These are phyloP conservation scores for Odontomachus brunneus DNA, from an alignment of 1,140 invertebrate genomes.

Conservation along the genomic window DNA sequence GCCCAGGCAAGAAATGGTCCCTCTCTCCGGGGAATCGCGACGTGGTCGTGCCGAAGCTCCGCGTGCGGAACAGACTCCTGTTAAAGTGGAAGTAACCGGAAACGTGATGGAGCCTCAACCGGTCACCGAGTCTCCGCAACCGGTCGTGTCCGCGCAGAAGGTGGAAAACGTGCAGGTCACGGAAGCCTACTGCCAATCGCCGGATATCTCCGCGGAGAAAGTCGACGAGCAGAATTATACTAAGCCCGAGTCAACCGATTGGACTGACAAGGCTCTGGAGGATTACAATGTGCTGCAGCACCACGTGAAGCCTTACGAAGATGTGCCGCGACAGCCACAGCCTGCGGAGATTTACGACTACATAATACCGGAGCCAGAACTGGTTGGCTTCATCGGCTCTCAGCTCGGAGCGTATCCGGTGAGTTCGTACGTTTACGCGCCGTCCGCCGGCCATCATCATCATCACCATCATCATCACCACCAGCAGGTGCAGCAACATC, in stretches of 20 bases:
- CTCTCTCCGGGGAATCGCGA: constrained; percentile 23
- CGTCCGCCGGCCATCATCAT: constrained; percentile 26
- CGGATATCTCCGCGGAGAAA: constrained; percentile 16
- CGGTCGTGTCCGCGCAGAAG: not conserved
- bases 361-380: constrained; percentile 82
- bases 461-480: constrained; percentile 27
- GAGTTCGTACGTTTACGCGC: constrained; percentile 77
- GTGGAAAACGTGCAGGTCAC: not conserved
- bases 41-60: not conserved
- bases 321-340: constrained; percentile 27
- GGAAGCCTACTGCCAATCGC: constrained; percentile 18
- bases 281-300: constrained; percentile 65
- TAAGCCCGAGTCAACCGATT: constrained; percentile 47
- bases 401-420: constrained; percentile 79
- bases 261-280: constrained; percentile 70
- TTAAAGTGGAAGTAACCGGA: not conserved
- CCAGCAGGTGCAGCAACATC: constrained; percentile 72
- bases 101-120: not conserved
- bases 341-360: constrained; percentile 81
- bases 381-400: constrained; percentile 86
- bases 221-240: constrained; percentile 14
- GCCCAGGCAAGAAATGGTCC: constrained; percentile 65
- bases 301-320: constrained; percentile 52
- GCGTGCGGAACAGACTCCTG: not conserved
- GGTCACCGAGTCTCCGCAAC: not conserved